Conservation (phyloP, 1,140 invertebrate species). For the Drosophila kepulauana region DNA sequence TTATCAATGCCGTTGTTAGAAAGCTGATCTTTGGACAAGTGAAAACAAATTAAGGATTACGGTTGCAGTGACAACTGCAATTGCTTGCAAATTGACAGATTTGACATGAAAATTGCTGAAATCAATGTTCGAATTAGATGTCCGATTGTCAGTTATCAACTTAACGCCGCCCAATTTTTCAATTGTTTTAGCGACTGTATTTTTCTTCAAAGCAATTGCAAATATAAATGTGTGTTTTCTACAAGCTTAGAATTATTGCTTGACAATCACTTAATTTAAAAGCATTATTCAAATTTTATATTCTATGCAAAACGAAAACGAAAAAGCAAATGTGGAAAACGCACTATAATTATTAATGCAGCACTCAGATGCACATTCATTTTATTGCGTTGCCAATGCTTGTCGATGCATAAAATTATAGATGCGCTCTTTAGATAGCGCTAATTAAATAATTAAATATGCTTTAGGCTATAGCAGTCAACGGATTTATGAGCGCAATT, state of each 20-base stretch:
- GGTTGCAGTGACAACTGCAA: constrained; percentile 45
- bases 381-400: constrained; percentile 75
- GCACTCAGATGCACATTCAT: constrained; percentile 68
- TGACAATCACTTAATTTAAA: background rate
- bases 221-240: background rate
- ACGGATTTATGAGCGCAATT: constrained; percentile 70
- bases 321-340: background rate
- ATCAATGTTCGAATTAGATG: background rate
- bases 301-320: background rate
- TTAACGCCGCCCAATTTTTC: background rate
- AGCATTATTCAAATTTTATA: background rate
- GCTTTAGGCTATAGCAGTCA: constrained; percentile 70
- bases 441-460: constrained; percentile 84
- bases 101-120: constrained; percentile 47
- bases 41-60: constrained; percentile 49
- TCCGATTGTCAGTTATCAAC: background rate
- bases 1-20: constrained; percentile 38
- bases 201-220: background rate
- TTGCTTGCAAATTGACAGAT: constrained; percentile 55
- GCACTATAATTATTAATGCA: constrained; percentile 62
- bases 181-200: background rate
- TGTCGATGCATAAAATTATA: constrained; percentile 81
- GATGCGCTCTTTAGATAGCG: constrained; percentile 75
- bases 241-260: background rate
- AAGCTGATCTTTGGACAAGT: constrained; percentile 26